Evolutionary conservation across 1,140 invertebrate species (phyloP), one percentile per base, ranked within the genome.

Genomic region (Triops longicaudatus): DNA sequence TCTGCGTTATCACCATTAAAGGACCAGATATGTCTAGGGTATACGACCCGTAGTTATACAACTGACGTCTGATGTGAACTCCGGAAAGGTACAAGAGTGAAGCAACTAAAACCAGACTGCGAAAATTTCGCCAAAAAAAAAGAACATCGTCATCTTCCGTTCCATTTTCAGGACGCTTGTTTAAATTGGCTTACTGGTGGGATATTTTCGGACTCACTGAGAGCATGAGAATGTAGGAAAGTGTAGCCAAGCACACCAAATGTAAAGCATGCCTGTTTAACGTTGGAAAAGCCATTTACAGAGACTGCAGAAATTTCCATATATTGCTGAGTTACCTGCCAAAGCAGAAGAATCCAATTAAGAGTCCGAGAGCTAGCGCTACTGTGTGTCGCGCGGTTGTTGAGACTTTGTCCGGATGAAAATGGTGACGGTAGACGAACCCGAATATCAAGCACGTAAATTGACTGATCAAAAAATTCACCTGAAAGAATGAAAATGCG

Each of bases 1-100:
- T 96, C 84, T 98, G 96, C 1, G 94, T 95, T 79, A 95, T 92
- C n/a, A 99, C 94, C 97, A 99, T 99, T 79, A 98, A 83, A 73
- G 90, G 96, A 84, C 87, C 94, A 81, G 95, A 97, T 79, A 98
- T 92, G 84, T 98, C 96, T 76, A 98, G 84, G n/a, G 90, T 90
- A 83, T 94, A 96, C 71, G 91, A 91, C 76, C 91, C 93, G 81
- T 95, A 94, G 83, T 95, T 91, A 82, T 95, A 95, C 31, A 94
- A 88, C 85, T 94, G 91, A 73, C 95, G 86, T 85, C 94, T 91
- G 77, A 96, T 85, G 84, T 98, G 96, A 72, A 95, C 87, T 79
- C 89, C 89, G 4, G 94, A 92, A 74, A 97, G 85, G 85, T 97
- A 98, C 71, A 89, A 81, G 85, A 98, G 88, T 12, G 94, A 89